Evolutionary conservation across 1,140 invertebrate genomes (phyloP).

Genomic region (Drosophila suzukii): DNA sequence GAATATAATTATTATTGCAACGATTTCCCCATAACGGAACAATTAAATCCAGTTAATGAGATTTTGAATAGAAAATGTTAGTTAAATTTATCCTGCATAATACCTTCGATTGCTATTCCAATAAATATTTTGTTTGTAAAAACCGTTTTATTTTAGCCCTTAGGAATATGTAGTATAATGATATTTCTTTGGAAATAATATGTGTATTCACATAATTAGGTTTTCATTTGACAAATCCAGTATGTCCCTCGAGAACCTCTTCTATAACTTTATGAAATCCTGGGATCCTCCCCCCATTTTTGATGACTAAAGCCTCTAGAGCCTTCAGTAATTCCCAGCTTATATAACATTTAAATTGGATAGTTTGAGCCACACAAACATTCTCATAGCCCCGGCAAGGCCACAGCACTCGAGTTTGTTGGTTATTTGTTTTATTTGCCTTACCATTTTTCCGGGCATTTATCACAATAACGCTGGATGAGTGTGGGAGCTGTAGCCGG

Average conservation of each 20-base stretch:
- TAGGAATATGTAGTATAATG: too few relatives aligned
- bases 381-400: constrained; percentile 25
- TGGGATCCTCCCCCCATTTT: background rate
- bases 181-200: background rate
- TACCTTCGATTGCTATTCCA: too few relatives aligned
- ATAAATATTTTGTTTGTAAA: too few relatives aligned
- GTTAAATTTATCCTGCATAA: too few relatives aligned
- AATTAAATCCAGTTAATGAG: too few relatives aligned
- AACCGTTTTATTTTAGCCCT: background rate
- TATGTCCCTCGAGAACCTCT: background rate
- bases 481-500: constrained; percentile 2
- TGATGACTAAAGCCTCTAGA: constrained; percentile 8
- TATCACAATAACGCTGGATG: constrained; percentile 43
- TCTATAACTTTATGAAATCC: constrained; percentile 2
- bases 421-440: constrained; percentile 42
- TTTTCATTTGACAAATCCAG: constrained; percentile 1
- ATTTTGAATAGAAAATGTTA: too few relatives aligned
- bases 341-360: constrained; percentile 44
- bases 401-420: constrained; percentile 32
- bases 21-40: too few relatives aligned
- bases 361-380: constrained; percentile 11
- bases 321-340: constrained; percentile 8
- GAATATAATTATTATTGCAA: too few relatives aligned
- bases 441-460: constrained; percentile 46
- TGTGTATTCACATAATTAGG: background rate